phyloP scores from a whole-genome alignment of 2,113 vertebrate genomes.

The Malurus cyaneus region DNA sequence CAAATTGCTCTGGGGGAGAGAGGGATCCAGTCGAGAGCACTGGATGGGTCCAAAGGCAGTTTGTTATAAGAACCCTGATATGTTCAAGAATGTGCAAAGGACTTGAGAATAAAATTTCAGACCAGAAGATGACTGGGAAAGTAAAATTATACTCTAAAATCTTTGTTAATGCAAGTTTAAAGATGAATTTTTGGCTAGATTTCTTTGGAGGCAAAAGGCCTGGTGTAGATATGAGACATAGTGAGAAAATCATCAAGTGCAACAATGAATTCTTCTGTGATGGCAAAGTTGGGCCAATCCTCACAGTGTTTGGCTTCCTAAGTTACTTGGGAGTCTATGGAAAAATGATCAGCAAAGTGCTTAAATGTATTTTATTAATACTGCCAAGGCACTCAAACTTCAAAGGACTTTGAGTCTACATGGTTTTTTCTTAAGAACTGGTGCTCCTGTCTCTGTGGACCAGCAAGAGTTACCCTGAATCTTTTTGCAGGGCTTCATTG shows the following conservation, averaged over 20 bases:
- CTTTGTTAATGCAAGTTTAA: background rate
- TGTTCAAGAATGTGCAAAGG: background rate
- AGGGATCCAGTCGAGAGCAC: background rate
- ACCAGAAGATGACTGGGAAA: background rate
- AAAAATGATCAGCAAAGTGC: background rate
- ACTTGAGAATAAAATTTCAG: background rate
- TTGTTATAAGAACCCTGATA: background rate
- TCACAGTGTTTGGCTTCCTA: background rate
- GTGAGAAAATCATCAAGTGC: background rate
- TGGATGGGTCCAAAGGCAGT: background rate
- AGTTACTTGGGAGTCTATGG: background rate
- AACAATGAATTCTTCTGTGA: background rate
- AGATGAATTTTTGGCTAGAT: background rate
- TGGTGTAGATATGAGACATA: background rate
- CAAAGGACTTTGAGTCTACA: background rate
- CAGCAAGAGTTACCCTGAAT: background rate
- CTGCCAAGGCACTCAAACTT: background rate
- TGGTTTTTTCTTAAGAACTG: background rate
- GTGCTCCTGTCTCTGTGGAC: background rate
- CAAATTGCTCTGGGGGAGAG: background rate
- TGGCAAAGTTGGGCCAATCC: background rate
- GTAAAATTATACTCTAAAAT: background rate
- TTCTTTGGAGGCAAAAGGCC: background rate
- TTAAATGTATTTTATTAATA: background rate
- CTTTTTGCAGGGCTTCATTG: background rate